Evolutionary conservation across 1,140 invertebrate species (phyloP).

Genomic region (Bombus superbus): DNA sequence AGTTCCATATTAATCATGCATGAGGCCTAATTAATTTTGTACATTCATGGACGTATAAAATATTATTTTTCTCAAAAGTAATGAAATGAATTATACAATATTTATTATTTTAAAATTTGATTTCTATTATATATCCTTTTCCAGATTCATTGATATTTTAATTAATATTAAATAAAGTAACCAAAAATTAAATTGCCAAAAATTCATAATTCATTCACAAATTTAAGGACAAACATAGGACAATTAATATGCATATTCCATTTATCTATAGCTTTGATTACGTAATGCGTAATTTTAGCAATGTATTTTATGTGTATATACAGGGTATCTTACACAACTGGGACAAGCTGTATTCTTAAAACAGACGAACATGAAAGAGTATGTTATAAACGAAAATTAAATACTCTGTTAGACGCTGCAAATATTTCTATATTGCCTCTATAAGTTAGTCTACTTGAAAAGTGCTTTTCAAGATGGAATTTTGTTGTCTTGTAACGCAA

Average conservation of each 20-base stretch:
- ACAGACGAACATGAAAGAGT: background rate
- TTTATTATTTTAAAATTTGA: background rate
- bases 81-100: background rate
- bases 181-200: background rate
- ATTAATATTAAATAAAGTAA: background rate
- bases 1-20: background rate
- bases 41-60: background rate
- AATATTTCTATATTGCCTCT: background rate
- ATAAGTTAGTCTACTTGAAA: background rate
- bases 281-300: background rate
- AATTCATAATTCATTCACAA: background rate
- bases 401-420: background rate
- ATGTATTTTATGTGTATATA: background rate
- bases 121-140: background rate
- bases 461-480: background rate
- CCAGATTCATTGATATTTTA: background rate
- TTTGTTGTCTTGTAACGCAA: background rate
- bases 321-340: background rate
- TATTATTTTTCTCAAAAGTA: background rate
- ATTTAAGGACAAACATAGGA: background rate
- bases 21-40: conserved; percentile 34
- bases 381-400: background rate
- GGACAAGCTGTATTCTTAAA: background rate
- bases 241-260: background rate
- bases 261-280: background rate